Evolutionary conservation across 2,113 vertebrate species (phyloP).

Genomic region (Nematolebias whitei): DNA sequence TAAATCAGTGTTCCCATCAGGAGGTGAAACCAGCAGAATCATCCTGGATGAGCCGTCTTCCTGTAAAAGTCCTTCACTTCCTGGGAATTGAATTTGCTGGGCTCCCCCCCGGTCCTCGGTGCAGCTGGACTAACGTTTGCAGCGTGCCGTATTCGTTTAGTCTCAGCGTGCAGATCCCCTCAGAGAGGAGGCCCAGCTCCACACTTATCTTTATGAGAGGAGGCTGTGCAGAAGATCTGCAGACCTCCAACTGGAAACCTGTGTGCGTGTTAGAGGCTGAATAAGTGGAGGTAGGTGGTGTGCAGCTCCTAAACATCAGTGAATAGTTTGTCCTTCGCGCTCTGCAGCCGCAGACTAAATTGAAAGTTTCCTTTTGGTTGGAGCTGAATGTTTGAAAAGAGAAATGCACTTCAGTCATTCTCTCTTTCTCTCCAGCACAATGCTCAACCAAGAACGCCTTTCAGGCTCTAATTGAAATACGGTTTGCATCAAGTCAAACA

Average conservation of each 20-base stretch:
- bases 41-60: not conserved
- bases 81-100: constrained; percentile 15
- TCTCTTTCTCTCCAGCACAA: constrained; percentile 49
- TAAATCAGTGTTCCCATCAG: no score
- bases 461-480: constrained; percentile 69
- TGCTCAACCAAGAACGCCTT: constrained; percentile 59
- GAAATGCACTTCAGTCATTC: constrained; percentile 45
- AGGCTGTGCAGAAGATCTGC: constrained; percentile 1
- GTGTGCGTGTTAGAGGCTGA: constrained; percentile 13
- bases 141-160: constrained; percentile 49
- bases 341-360: constrained; percentile 47
- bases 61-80: constrained; percentile 26
- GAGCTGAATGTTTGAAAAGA: constrained; percentile 63
- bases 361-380: constrained; percentile 52
- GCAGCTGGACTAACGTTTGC: constrained; percentile 31
- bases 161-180: constrained; percentile 29
- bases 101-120: not conserved
- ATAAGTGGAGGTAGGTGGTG: constrained; percentile 14
- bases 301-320: constrained; percentile 37
- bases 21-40: not conserved
- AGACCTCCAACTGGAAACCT: constrained; percentile 13
- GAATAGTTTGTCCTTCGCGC: constrained; percentile 69
- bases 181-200: constrained; percentile 5
- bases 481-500: constrained; percentile 37
- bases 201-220: constrained; percentile 31